Base-by-base conservation (phyloP, 2,797 vertebrate species). In the Dipus sagitta region DNA sequence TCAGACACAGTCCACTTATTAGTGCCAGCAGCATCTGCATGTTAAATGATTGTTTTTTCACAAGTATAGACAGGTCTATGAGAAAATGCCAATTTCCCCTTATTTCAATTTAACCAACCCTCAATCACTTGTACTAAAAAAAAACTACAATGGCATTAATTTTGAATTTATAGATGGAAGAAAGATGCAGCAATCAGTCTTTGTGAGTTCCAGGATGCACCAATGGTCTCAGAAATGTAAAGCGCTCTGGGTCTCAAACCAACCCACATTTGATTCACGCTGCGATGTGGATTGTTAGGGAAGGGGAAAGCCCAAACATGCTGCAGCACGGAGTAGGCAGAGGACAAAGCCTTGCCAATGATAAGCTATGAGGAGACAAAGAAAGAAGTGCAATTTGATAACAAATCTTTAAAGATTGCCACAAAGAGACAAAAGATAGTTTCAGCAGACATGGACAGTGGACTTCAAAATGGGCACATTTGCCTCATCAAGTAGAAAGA, bases 91-190 rank as follows among this genome's bases (percentile, higher is more conserved):
- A 97, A 97, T 90, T 94, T 89, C 65, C 30, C 42, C 74, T 80
- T 88, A 74, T 95, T 95, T 89, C 90, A 83, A 70, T 94, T 93
- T 95, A 94, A 93, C 83, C 77, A 77, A 68, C 86, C 62, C 0
- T 84, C 94, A 93, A 96, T 96, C 95, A 92, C 96, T 91, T 88
- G 89, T 17, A 94, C 42, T 58, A 14, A 58, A 62, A 94, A 96
- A 91, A 52, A 91, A 93, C 20, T 92, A 75, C 75, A 76, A 67
- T 64, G 6, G 71, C 74, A 3, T 93, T 96, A 80, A 32, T 95
- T 98, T 97, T 95, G 90, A 72, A 94, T 97, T 96, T 94, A 91
- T 81, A 91, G 87, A 93, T 86, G 92, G 92, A 97, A 94, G 88
- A 95, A 47, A 0, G 0, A 91, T 88, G 90, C 71, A 94, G 96